Evolutionary conservation across 2,797 vertebrate species (phyloP), one percentile per base, ranked within the genome.

Genomic region (Cyclura pinguis): DNA sequence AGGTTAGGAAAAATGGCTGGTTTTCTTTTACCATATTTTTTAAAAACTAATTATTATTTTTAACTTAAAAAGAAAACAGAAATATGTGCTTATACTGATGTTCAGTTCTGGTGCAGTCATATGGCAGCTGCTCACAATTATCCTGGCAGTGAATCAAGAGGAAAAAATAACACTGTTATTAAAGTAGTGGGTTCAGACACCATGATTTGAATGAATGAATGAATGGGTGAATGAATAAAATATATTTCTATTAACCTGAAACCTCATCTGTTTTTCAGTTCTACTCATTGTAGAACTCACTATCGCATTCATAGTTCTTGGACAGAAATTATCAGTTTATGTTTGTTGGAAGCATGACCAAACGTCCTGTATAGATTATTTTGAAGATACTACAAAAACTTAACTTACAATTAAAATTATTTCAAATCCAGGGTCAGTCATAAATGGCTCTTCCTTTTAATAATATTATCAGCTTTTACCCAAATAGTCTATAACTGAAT

Each of bases 391-490:
- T 69, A 80, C 16, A 90, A 83, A 87, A 32, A 86, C 5, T 78
- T 52, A 18, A 85, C 84, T 76, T 50, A 13, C 83, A 92, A 93
- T 90, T 67, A 62, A 14, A 85, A 81, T 55, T 22, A 78, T 90
- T 84, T 62, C 38, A 85, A 64, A 78, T 67, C 13, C 27, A 80
- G 27, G 20, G 16, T 67, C 57, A 82, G 27, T 84, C 9, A 32
- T 32, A 72, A 89, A 90, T 88, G 80, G 32, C 32, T 84, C 77
- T 80, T n/a, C 2, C 1, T 89, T 67, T 83, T 59, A 78, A 77
- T 64, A 85, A 82, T 18, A 88, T 16, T 52, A 86, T 27, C 50
- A 83, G 73, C 73, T 84, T 80, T 90, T 77, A 38, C 18, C 50
- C 38, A 13, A 84, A 87, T 76, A 10, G 47, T 88, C 57, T 78